These are phyloP conservation scores for Menidia beryllina DNA, from an alignment of 2,113 vertebrate species.

Conservation along the genomic window DNA sequence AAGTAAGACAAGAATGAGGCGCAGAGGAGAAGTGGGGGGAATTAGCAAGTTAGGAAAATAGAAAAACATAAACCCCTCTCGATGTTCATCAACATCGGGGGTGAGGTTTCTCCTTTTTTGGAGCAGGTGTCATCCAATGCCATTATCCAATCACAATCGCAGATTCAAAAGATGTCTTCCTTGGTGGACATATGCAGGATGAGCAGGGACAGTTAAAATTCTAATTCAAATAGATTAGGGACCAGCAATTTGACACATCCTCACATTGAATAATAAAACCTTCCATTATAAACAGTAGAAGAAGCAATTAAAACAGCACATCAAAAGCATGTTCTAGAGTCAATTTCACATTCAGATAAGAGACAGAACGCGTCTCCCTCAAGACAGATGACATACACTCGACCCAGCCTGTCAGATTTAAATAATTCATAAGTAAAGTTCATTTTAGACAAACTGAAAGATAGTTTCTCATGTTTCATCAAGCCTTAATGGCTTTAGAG, in stretches of 20 bases:
- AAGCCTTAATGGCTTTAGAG: too few relatives aligned
- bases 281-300: too few relatives aligned
- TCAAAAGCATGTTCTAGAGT: neutral
- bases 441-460: neutral
- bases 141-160: slow-evolving; percentile 16
- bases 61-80: slow-evolving; percentile 8
- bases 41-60: slow-evolving; percentile 3
- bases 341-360: neutral
- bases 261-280: too few relatives aligned
- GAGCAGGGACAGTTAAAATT: too few relatives aligned
- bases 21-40: slow-evolving; percentile 8
- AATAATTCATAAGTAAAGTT: neutral
- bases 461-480: too few relatives aligned
- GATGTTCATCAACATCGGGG: neutral
- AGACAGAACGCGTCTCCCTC: too few relatives aligned
- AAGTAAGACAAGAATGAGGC: slow-evolving; percentile 20
- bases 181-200: neutral
- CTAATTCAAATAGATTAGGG: too few relatives aligned
- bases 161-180: neutral
- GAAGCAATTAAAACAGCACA: neutral
- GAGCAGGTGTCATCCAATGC: slow-evolving; percentile 18
- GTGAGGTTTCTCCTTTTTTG: neutral
- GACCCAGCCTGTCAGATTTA: neutral
- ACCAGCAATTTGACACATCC: too few relatives aligned
- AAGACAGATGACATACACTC: neutral